phyloP scores from a whole-genome alignment of 2,113 vertebrate species.

The Gnathonemus echidnorhynchus region DNA sequence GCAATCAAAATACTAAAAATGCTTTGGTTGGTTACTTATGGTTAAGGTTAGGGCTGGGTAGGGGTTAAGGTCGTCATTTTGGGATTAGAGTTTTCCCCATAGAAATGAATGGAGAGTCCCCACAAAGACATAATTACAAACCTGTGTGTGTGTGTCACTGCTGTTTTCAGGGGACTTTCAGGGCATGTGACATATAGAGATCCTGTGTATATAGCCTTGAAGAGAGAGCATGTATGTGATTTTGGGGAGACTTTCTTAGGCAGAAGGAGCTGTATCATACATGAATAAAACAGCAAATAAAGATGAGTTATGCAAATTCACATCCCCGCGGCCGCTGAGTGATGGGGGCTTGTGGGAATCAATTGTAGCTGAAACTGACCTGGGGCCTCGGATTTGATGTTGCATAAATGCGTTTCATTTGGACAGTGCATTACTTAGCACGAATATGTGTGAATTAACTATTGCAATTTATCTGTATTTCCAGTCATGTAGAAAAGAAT shows the following conservation, averaged over 20 bases:
- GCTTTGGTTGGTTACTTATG: no score
- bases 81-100: no score
- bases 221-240: background rate
- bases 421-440: background rate
- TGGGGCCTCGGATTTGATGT: background rate
- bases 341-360: background rate
- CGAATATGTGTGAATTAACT: background rate
- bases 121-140: no score
- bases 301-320: background rate
- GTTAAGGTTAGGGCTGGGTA: no score
- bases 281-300: background rate
- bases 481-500: background rate
- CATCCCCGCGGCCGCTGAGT: background rate
- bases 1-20: no score
- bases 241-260: background rate
- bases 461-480: slow-evolving; percentile 11
- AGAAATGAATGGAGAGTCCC: no score
- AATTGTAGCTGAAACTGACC: background rate
- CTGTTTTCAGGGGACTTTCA: background rate
- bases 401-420: background rate
- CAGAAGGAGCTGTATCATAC: background rate
- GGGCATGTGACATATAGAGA: background rate
- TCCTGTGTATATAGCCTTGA: background rate
- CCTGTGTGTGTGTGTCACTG: background rate
- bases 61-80: no score